These are phyloP conservation scores for Mimas tiliae DNA, from an alignment of 2,888 invertebrate species.

Conservation along the genomic window DNA sequence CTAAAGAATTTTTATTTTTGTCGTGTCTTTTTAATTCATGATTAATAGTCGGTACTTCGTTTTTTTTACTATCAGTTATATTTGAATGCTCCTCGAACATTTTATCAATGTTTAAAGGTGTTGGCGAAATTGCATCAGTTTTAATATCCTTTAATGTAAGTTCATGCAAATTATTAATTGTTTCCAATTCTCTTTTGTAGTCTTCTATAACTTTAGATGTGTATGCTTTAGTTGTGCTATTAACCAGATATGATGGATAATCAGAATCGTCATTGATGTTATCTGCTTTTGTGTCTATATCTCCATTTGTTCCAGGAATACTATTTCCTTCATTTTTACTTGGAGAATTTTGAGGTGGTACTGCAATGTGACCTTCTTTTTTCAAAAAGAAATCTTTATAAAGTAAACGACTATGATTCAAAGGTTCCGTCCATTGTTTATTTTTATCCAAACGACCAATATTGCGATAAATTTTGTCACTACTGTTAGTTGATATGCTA, in stretches of 20 bases:
- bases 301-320: conserved; percentile 50
- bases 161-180: conserved; percentile 77
- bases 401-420: conserved; percentile 75
- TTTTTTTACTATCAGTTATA: conserved; percentile 51
- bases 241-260: conserved; percentile 75
- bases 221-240: conserved; percentile 77
- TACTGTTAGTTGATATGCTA: conserved; percentile 57
- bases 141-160: conserved; percentile 80
- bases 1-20: conserved; percentile 53
- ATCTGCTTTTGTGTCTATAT: conserved; percentile 41
- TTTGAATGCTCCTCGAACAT: conserved; percentile 70
- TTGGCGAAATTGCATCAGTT: conserved; percentile 73
- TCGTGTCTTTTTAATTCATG: conserved; percentile 20
- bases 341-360: conserved; percentile 73
- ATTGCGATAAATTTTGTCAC: conserved; percentile 59
- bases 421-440: conserved; percentile 61
- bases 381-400: conserved; percentile 79
- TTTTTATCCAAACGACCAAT: conserved; percentile 57
- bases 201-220: conserved; percentile 82
- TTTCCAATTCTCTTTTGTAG: conserved; percentile 79
- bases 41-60: conserved; percentile 39
- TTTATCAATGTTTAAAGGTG: conserved; percentile 73
- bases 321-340: conserved; percentile 47
- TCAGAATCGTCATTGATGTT: conserved; percentile 55
- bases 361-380: conserved; percentile 70